Evolutionary conservation across 2,888 invertebrate genomes (phyloP).

Genomic region (Subacronicta megacephala): DNA sequence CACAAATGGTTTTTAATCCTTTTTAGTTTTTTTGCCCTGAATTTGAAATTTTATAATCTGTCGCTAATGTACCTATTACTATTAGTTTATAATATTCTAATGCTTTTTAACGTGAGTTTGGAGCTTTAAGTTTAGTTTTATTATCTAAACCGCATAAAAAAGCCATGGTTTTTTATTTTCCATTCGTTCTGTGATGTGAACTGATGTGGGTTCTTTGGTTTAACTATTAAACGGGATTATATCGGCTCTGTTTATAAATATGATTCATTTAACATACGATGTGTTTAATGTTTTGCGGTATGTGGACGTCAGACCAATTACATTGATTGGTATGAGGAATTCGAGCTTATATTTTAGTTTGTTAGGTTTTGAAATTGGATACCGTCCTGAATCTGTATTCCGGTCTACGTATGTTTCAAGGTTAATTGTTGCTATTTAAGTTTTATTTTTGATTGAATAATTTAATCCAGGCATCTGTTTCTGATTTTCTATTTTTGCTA

Average conservation of each 20-base stretch:
- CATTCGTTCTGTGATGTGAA: conserved; percentile 9
- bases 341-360: conserved; percentile 8
- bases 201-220: conserved; percentile 43
- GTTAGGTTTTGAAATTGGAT: conserved; percentile 5
- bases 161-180: conserved; percentile 8
- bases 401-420: conserved; percentile 6
- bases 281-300: conserved; percentile 31
- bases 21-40: no score
- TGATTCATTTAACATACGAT: conserved; percentile 38
- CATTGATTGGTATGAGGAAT: conserved; percentile 24
- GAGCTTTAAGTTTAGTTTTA: conserved; percentile 5
- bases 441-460: conserved; percentile 21
- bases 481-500: conserved; percentile 24
- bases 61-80: no score
- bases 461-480: neutral
- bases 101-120: neutral
- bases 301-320: conserved; percentile 26
- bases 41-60: no score
- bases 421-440: conserved; percentile 14
- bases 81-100: neutral
- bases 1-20: no score
- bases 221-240: conserved; percentile 32
- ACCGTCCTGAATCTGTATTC: conserved; percentile 16
- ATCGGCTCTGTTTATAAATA: conserved; percentile 36
- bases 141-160: neutral